Percentiles rank a stretch among this genome's conserved stretches.
Conservation (phyloP, 1,140 invertebrate genomes). For the Aphaenogaster floridana region DNA sequence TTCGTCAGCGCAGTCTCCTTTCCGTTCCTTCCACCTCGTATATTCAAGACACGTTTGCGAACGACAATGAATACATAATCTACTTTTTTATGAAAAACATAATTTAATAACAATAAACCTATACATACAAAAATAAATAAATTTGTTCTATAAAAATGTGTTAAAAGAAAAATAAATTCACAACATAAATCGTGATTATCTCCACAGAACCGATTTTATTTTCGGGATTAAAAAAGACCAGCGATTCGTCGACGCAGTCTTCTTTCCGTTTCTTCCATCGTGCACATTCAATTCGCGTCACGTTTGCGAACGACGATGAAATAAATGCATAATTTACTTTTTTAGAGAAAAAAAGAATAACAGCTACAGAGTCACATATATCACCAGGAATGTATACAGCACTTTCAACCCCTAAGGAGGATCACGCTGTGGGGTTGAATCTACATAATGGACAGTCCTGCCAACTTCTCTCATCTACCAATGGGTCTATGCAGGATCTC, state of each 20-base stretch:
- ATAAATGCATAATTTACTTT: not conserved
- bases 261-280: not conserved
- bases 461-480: conserved; percentile 15
- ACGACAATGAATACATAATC: not conserved
- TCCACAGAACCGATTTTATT: not conserved
- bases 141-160: not conserved
- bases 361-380: too few relatives aligned
- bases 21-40: not conserved
- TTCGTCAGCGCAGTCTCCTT: not conserved
- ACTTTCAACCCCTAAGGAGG: conserved; percentile 1
- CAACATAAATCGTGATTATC: not conserved
- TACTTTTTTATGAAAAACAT: not conserved
- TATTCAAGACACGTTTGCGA: not conserved
- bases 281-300: too few relatives aligned
- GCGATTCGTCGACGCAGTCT: not conserved
- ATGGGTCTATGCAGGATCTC: conserved; percentile 1
- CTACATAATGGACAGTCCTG: conserved; percentile 27
- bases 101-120: not conserved
- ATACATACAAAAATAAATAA: not conserved
- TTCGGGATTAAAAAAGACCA: not conserved
- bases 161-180: not conserved
- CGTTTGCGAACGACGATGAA: not conserved
- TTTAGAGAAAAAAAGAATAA: not conserved
- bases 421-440: not conserved
- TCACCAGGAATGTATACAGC: conserved; percentile 4